Base-by-base conservation (phyloP, 2,888 invertebrate genomes). In the Philonicus albiceps region DNA sequence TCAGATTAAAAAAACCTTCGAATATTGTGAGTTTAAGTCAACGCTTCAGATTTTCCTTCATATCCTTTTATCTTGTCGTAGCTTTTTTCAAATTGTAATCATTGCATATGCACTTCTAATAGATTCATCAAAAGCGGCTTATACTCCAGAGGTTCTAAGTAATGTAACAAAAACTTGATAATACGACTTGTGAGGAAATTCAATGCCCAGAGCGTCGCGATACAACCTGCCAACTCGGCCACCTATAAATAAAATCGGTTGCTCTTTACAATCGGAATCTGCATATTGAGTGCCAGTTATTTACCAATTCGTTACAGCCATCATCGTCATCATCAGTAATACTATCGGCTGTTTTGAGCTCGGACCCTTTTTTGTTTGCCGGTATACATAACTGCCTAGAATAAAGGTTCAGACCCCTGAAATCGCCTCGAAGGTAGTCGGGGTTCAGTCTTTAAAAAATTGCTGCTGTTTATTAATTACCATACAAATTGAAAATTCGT, bases 401-500 rank as follows among this genome's bases (percentile, higher is more conserved):
- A 27, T 40, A 55, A 74, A 74, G 34, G 13, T 34, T 74, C 37
- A 19, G n/a, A 8, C 74, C 74, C 6, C 31, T 74, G 37, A 74
- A 74, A 74, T 37, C 31, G 43, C 19, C 40, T 78, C 13, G n/a
- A 37, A 37, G 43, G 43, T 13, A 11, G 13, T 78, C 37, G 22
- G n/a, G 8, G 8, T 43, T 22, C 64, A 72, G 37, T 34, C 64
- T 27, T 83, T 86, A 80, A 86, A 88, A 87, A 88, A 88, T 89
- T 88, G 88, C 78, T 88, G 86, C 75, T 86, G 81, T 89, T 89
- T 89, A 89, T 89, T 89, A 89, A 89, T 89, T 89, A 89, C 89
- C 89, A 89, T 89, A 89, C 88, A 89, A 89, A 89, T 89, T 89
- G 89, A 88, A 89, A 88, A 89, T 89, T 89, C 88, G 89, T 89